A percentile compares a stretch with the other conserved stretches of the same genome.
Evolutionary conservation across 2,113 vertebrate species (phyloP).

Genomic region (Rhynchomys soricoides): DNA sequence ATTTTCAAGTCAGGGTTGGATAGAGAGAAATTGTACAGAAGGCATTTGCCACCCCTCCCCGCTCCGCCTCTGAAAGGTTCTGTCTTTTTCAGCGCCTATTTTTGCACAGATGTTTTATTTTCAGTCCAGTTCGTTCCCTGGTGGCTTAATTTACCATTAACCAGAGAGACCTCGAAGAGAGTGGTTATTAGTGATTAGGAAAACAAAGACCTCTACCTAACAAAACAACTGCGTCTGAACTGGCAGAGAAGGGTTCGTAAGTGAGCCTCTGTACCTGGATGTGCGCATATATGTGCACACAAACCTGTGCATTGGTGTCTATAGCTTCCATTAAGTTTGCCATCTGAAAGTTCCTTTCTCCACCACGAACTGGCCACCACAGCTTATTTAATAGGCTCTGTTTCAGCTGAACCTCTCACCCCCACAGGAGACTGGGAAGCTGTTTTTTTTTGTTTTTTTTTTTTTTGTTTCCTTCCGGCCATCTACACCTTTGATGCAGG

Average conservation of each 20-base stretch:
- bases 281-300: too few species aligned
- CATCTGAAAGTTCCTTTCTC: conserved; percentile 22
- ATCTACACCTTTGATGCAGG: neutral
- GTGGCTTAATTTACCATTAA: conserved; percentile 36
- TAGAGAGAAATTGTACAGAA: neutral
- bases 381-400: neutral
- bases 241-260: neutral
- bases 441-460: neutral
- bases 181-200: neutral
- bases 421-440: conserved; percentile 42
- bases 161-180: neutral
- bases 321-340: neutral
- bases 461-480: neutral
- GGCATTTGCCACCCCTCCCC: neutral
- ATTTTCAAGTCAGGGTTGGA: neutral
- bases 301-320: neutral
- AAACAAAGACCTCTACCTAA: neutral
- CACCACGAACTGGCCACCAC: neutral
- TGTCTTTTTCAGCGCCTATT: neutral
- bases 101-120: conserved; percentile 7
- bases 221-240: neutral
- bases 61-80: neutral
- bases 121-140: neutral
- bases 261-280: neutral
- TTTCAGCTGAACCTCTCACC: neutral